These are phyloP conservation scores for Platycercus adscitus DNA, from an alignment of 2,113 vertebrate genomes.

Conservation along the genomic window DNA sequence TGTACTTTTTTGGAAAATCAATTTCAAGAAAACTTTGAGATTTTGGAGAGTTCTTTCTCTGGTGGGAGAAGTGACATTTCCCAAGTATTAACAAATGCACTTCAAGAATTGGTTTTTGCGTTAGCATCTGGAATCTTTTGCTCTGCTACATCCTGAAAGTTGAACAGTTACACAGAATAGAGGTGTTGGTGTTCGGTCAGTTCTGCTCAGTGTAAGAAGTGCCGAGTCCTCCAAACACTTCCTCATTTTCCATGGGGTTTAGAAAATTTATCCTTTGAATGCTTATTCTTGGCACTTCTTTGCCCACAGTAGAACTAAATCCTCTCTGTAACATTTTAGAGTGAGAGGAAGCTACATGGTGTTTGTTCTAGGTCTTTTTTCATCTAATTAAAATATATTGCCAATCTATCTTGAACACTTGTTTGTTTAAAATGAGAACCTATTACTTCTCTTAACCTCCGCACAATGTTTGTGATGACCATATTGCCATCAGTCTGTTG, in stretches of 20 bases:
- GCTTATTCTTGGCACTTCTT: background rate
- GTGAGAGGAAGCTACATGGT: background rate
- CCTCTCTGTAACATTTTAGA: background rate
- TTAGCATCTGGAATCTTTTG: background rate
- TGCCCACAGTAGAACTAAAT: background rate
- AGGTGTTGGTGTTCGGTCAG: background rate
- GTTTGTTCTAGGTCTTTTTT: background rate
- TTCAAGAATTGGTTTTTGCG: background rate
- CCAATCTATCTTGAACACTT: background rate
- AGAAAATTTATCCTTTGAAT: background rate
- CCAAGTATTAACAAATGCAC: background rate
- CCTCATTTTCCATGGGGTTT: background rate
- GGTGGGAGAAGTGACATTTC: background rate
- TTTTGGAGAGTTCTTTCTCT: background rate
- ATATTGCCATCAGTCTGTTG: background rate
- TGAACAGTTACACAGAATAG: background rate
- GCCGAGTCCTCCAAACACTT: background rate
- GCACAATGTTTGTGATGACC: background rate
- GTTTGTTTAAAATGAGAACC: background rate
- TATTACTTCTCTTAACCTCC: background rate
- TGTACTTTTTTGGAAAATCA: background rate
- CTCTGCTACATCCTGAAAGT: background rate
- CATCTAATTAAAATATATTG: background rate
- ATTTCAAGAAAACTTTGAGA: background rate
- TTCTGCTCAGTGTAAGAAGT: background rate